These are phyloP conservation scores for Saccopteryx bilineata DNA, from an alignment of 2,113 vertebrate species.

Conservation along the genomic window DNA sequence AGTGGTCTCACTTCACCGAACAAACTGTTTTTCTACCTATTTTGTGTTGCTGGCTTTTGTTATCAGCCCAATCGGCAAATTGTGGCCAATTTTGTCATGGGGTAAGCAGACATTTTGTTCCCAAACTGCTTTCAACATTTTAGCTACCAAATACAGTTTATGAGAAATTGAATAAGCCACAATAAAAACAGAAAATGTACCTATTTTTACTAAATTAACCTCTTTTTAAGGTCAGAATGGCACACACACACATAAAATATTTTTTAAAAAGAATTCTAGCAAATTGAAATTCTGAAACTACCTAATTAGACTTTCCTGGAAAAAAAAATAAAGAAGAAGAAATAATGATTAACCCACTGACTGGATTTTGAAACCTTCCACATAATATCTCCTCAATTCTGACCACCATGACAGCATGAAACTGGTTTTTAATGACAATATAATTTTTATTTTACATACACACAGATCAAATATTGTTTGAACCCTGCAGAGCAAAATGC, in stretches of 20 bases:
- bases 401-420: constrained; percentile 16
- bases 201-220: constrained; percentile 71
- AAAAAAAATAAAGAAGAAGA: constrained; percentile 69
- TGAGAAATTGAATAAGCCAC: constrained; percentile 81
- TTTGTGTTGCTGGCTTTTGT: constrained; percentile 90
- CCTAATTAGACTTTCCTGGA: constrained; percentile 52
- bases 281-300: constrained; percentile 73
- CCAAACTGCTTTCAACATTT: constrained; percentile 88
- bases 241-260: not conserved
- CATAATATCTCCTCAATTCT: not conserved
- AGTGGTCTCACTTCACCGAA: constrained; percentile 88
- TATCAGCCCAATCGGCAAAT: constrained; percentile 91
- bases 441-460: constrained; percentile 16
- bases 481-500: constrained; percentile 43
- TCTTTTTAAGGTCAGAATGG: constrained; percentile 58
- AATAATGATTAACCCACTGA: constrained; percentile 24
- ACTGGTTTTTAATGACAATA: not conserved
- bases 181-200: constrained; percentile 81
- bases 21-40: constrained; percentile 90
- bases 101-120: constrained; percentile 90
- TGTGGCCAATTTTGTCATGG: constrained; percentile 90
- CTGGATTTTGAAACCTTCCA: constrained; percentile 28
- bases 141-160: constrained; percentile 72
- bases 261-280: constrained; percentile 53
- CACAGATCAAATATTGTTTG: constrained; percentile 23